phyloP scores from a whole-genome alignment of 2,888 invertebrate species.

The Blastobasis adustella region DNA sequence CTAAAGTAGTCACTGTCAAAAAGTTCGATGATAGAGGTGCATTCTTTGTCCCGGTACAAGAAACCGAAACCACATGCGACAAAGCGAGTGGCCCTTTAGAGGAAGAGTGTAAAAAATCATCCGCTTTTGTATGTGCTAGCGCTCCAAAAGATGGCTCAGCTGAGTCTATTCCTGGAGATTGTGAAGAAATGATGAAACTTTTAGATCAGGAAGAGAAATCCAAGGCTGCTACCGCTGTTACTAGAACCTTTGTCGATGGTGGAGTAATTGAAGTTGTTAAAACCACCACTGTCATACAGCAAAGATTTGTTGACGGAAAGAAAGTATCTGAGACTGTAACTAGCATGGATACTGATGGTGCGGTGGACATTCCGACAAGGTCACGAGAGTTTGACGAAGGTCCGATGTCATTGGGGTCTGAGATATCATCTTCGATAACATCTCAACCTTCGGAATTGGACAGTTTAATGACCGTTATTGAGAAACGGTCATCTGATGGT shows the following conservation, averaged over 20 bases:
- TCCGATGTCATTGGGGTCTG: constrained; percentile 61
- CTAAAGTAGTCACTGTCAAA: constrained; percentile 63
- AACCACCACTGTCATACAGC: constrained; percentile 64
- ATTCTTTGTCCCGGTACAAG: constrained; percentile 61
- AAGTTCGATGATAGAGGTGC: constrained; percentile 66
- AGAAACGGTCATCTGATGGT: constrained; percentile 54
- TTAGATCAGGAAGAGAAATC: constrained; percentile 68
- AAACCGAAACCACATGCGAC: constrained; percentile 36
- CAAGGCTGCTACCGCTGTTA: constrained; percentile 31
- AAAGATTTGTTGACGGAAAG: constrained; percentile 64
- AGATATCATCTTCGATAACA: constrained; percentile 68
- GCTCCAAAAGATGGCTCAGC: constrained; percentile 66
- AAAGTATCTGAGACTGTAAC: constrained; percentile 63
- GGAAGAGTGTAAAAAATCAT: constrained; percentile 59
- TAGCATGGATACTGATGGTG: constrained; percentile 57
- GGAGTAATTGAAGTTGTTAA: constrained; percentile 59
- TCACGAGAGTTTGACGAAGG: constrained; percentile 49
- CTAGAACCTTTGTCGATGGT: constrained; percentile 42
- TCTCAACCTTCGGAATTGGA: constrained; percentile 70
- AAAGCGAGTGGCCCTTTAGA: constrained; percentile 30
- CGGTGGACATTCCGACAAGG: constrained; percentile 59
- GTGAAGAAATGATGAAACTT: constrained; percentile 75
- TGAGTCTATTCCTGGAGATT: constrained; percentile 74
- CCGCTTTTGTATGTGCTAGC: constrained; percentile 63
- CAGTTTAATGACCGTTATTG: constrained; percentile 66